Evolutionary conservation across 2,888 invertebrate species (phyloP).

Genomic region (Lutraria lutraria): DNA sequence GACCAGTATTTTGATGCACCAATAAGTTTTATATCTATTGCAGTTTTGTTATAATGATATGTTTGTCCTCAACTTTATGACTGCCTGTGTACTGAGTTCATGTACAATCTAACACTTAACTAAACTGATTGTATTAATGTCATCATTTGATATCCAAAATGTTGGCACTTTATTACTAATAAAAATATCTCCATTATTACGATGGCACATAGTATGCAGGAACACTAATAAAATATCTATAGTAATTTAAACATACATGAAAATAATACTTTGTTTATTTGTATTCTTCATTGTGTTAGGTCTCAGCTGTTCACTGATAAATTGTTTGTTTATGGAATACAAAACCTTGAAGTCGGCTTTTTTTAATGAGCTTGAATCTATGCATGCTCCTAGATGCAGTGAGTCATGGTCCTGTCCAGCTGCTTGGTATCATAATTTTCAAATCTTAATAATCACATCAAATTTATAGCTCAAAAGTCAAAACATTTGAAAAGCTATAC

Average conservation of each 20-base stretch:
- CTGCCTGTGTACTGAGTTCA: too few species aligned
- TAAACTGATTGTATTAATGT: not conserved
- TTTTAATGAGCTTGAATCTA: not conserved
- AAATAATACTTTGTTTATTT: slow-evolving; percentile 5
- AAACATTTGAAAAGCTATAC: not conserved
- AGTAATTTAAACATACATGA: not conserved
- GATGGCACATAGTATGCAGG: not conserved
- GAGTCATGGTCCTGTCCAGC: not conserved
- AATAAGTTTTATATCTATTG: too few species aligned
- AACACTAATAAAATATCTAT: not conserved
- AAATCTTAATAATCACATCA: not conserved
- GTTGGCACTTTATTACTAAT: not conserved
- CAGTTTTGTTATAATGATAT: too few species aligned
- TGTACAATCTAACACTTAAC: too few species aligned
- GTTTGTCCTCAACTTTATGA: too few species aligned
- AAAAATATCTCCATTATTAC: not conserved
- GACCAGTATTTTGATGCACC: too few species aligned
- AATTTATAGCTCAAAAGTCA: not conserved
- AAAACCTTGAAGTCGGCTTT: not conserved
- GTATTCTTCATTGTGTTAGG: not conserved
- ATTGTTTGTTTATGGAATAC: not conserved
- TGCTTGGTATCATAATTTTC: not conserved
- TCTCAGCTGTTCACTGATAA: not conserved
- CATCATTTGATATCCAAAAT: not conserved
- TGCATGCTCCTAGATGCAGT: not conserved